These are phyloP conservation scores for Drosophila birchii DNA, from an alignment of 2,888 invertebrate species.

Conservation along the genomic window DNA sequence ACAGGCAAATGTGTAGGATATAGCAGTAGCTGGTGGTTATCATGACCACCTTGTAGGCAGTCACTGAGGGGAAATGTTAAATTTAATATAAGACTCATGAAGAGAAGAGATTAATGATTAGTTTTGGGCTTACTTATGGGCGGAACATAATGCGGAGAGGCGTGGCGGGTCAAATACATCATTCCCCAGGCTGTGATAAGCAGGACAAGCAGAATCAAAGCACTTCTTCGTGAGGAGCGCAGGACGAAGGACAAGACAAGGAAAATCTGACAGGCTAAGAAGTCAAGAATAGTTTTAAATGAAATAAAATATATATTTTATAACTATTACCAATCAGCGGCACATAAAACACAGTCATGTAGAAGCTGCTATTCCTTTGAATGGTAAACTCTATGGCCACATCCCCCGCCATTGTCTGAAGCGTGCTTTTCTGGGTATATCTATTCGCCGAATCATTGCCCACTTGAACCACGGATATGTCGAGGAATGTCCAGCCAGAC, in stretches of 20 bases:
- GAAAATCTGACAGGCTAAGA: slow-evolving; percentile 74
- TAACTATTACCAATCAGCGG: slow-evolving; percentile 74
- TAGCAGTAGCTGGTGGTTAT: slow-evolving; percentile 73
- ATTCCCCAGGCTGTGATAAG: slow-evolving; percentile 75
- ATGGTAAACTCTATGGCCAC: slow-evolving; percentile 73
- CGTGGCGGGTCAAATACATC: slow-evolving; percentile 79
- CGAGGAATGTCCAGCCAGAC: slow-evolving; percentile 78
- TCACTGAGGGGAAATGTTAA: slow-evolving; percentile 58
- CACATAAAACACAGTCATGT: slow-evolving; percentile 77
- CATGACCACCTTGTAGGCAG: slow-evolving; percentile 76
- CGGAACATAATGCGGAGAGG: slow-evolving; percentile 81
- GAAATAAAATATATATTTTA: background rate
- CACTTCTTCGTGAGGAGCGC: slow-evolving; percentile 79
- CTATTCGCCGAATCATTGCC: slow-evolving; percentile 58
- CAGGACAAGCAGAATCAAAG: slow-evolving; percentile 75
- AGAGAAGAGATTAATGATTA: background rate
- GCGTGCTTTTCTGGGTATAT: slow-evolving; percentile 58
- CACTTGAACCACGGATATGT: slow-evolving; percentile 66
- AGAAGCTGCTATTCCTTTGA: slow-evolving; percentile 79
- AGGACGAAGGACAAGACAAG: slow-evolving; percentile 80
- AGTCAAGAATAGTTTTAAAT: background rate
- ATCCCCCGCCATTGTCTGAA: slow-evolving; percentile 75
- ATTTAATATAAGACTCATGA: background rate
- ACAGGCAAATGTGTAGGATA: slow-evolving; percentile 74
- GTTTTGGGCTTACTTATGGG: slow-evolving; percentile 71